Base-by-base conservation (phyloP, 2,888 invertebrate species). In the Apodemia hepburni region DNA sequence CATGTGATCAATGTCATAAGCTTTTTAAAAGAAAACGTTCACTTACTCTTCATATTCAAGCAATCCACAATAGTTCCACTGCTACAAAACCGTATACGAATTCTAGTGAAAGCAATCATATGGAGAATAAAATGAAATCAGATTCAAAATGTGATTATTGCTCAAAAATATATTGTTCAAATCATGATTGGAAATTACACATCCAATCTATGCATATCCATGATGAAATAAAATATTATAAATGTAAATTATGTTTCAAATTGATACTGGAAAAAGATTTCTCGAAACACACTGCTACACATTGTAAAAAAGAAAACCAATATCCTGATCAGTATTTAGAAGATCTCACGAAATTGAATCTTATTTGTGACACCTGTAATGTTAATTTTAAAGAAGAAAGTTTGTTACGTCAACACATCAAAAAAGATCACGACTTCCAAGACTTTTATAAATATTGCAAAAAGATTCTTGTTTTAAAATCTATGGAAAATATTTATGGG, bases 361-460 rank as follows among this genome's bases (percentile, higher is more conserved):
- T 63, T 9, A 22, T 63, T 0, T 88, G 88, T 33, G 75, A 75
- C 0, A 69, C 71, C 0, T 89, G 88, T 59, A 68, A 75, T 0
- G 73, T 72, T 12, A 51, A 49, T 0, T 89, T 80, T 45, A 70
- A 71, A 0, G 73, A 77, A 8, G 88, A 88, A 62, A 64, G 72
- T 0, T 15, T 63, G 1, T 65, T 89, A 12, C 70, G 88, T 0
- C 77, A 77, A 6, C 88, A 89, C 61, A 70, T 87, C 0, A 88
- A 86, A 70, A 62, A 59, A 0, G 76, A 81, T 0, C 88, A 89
- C 67, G 72, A 83, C 0, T 88, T 89, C 15, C 76, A 83, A 60
- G 73, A 71, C 0, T 89, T 87, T 60, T 87, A 87, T 47, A 73
- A 76, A 12, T 87, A 87, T 49, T 88, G 89, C 68, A 83, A 72